Base-by-base conservation (phyloP, 2,113 vertebrate genomes). In the Taurulus bubalis region DNA sequence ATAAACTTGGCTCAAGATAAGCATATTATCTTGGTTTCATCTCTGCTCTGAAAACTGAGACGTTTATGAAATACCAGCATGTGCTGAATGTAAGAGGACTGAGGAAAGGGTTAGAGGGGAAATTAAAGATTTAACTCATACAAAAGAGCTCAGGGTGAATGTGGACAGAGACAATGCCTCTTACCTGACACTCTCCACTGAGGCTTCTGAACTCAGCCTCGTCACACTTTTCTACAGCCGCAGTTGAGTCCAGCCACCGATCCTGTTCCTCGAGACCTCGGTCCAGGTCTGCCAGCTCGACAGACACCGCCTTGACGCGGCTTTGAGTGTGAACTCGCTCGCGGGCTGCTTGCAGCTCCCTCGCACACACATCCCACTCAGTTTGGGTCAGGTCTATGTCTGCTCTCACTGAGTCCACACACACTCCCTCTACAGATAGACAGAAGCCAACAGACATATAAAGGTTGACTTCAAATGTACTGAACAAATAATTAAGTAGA, bases 111-210 rank as follows among this genome's bases (percentile, higher is more conserved):
- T 45, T 34, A 26, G 10, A 14, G 30, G 71, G 38, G 42, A 79
- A 45, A 64, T 47, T 65, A 14, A 18, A 38, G 24, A 63, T 59
- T 26, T 38, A 62, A 72, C 30, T 82, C 26, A 79, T 53, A 67
- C 16, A 67, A 4, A 36, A 65, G 36, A 53, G 49, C 32, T 59
- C 22, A 51, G 49, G 16, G 3, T 26, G 30, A 51, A 40, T 62
- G n/a, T 2, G 15, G 16, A 79, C 1, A 4, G 18, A 56, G 22
- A 40, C 12, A 0, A 8, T 26, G 69, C 79, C 76, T 32, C 45
- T 92, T 88, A 99, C 98, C 97, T 96, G 95, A 88, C 95, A 97
- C 24, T 95, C 92, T 4, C 95, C 94, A 8, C 92, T 93, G 72
- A 95, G 65, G 28, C 73, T 70, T 24, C 77, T 84, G 34, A 96